Evolutionary conservation across 2,113 vertebrate species (phyloP), one percentile per base, ranked within the genome.

Genomic region (Catharus bicknelli): DNA sequence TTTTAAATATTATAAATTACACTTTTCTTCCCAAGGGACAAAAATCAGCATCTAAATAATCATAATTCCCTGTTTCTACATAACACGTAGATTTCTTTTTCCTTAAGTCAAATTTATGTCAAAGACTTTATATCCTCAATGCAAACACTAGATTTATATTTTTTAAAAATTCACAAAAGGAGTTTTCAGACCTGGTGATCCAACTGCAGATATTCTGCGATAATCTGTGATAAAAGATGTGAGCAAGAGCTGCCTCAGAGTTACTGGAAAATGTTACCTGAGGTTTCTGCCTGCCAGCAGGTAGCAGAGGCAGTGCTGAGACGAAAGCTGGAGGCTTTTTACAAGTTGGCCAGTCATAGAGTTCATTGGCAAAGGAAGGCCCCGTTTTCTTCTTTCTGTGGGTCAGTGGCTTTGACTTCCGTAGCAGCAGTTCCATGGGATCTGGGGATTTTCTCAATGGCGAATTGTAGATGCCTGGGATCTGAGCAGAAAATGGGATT

Each of bases 391-490:
- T 77, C 8, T 36, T 59, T 42, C 14, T 97, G 63, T 95, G 94
- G 34, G 50, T 86, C 77, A 97, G 90, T 19, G 98, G 98, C 90
- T 98, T 99, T 81, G 97, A 98, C 74, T 97, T 96, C 93, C 32
- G 97, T 86, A 99, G 90, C 55, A 98, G 96, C 80, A 98, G 64
- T 84, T 99, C 99, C 98, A 98, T 98, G 19, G 98, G 98, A 96
- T 99, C 97, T 43, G 99, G 99, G 34, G 79, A 92, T 51, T 93
- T 91, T 89, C 97, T 98, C 95, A 98, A 99, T 2, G 99, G 99
- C 1, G 99, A 99, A 90, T 99, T 99, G 92, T 98, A 99, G 55
- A 99, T 74, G 43, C 99, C 99, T 96, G 99, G 97, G 96, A 98
- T 86, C 99, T 99, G 59, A 95, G 73, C 21, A 94, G 63, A 86